Evolutionary conservation across 2,113 vertebrate genomes (phyloP).

Genomic region (Psilopogon haemacephalus): DNA sequence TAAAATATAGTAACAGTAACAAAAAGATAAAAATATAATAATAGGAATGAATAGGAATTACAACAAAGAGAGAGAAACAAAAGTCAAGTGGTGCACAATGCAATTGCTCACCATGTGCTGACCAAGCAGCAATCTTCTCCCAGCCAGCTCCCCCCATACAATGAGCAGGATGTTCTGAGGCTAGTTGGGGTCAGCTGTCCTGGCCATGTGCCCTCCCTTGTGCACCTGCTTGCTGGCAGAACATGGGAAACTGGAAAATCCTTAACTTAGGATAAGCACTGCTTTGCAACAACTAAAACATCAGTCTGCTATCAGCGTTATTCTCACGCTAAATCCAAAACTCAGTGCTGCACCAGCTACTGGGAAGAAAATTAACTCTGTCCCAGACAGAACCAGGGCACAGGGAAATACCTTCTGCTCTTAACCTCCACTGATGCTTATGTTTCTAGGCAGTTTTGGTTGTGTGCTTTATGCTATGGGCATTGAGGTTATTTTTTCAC

Average conservation of each 20-base stretch:
- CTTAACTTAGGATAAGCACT: background rate
- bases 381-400: background rate
- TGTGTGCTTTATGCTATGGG: background rate
- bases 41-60: background rate
- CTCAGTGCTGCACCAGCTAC: too few species aligned
- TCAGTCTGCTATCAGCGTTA: background rate
- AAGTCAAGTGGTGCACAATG: background rate
- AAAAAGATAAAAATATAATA: background rate
- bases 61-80: background rate
- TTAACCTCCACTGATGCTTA: fast-evolving
- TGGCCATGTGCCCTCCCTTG: background rate
- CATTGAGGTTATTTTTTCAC: background rate
- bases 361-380: background rate
- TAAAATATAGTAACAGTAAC: background rate
- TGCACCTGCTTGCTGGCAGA: background rate
- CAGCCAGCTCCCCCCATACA: background rate
- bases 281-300: background rate
- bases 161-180: background rate
- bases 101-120: background rate
- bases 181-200: background rate
- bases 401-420: background rate
- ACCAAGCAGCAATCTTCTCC: background rate
- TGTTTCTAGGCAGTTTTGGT: background rate
- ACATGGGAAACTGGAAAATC: background rate
- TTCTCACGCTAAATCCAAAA: background rate